phyloP scores from a whole-genome alignment of 2,888 invertebrate genomes.

The Drosophila paramelanica region DNA sequence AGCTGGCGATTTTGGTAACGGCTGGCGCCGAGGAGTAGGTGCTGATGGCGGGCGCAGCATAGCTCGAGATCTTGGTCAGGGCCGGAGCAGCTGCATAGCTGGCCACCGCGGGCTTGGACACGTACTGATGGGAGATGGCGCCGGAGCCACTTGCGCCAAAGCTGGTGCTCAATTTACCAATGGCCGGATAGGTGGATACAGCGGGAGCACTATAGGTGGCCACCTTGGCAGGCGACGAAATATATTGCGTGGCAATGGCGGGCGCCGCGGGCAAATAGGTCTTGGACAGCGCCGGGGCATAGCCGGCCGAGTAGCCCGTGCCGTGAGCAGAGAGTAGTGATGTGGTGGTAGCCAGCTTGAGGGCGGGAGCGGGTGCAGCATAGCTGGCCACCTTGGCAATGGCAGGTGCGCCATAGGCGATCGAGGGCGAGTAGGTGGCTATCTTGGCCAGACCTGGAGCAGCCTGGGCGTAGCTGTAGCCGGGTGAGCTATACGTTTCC shows the following conservation, averaged over 20 bases:
- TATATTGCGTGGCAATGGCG: constrained; percentile 52
- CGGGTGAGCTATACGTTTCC: constrained; percentile 73
- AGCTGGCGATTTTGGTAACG: constrained; percentile 57
- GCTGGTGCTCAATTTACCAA: constrained; percentile 48
- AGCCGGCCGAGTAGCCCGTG: constrained; percentile 57
- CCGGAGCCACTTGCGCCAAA: constrained; percentile 45
- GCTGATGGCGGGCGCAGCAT: constrained; percentile 29
- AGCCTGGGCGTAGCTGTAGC: constrained; percentile 61
- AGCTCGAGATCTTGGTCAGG: constrained; percentile 43
- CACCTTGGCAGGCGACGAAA: constrained; percentile 59
- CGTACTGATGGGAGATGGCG: constrained; percentile 71
- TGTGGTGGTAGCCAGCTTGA: constrained; percentile 53
- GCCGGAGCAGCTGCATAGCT: constrained; percentile 40
- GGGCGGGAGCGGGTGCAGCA: constrained; percentile 44
- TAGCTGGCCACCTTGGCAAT: constrained; percentile 63
- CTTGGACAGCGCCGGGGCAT: constrained; percentile 73
- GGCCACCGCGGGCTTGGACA: constrained; percentile 67
- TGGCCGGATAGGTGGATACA: constrained; percentile 35
- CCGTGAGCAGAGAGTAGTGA: constrained; percentile 58
- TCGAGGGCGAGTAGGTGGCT: constrained; percentile 75
- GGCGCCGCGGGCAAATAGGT: constrained; percentile 67
- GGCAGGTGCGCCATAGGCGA: constrained; percentile 64
- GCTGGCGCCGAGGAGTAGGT: constrained; percentile 45
- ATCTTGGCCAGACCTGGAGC: constrained; percentile 69
- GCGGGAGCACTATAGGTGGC: constrained; percentile 60